Percentiles rank a stretch among this genome's conserved stretches.
phyloP scores from a whole-genome alignment of 2,797 vertebrate genomes.

The Platyrinchus mystaceus region DNA sequence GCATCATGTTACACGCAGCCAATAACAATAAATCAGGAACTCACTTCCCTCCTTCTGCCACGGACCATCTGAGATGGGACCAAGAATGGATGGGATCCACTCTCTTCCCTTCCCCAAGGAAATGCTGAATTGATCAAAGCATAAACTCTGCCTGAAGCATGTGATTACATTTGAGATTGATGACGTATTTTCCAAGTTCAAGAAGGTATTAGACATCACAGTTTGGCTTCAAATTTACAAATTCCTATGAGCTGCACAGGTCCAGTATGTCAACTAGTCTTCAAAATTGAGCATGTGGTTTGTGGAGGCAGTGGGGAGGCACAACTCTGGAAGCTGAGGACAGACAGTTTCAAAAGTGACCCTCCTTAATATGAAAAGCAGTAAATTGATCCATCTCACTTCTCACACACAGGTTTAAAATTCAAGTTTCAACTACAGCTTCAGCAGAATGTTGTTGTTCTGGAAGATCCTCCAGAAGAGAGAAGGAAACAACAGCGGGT shows the following conservation, averaged over 20 bases:
- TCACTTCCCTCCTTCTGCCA: background rate
- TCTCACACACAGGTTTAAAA: background rate
- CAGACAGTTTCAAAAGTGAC: background rate
- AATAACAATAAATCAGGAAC: background rate
- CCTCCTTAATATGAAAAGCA: background rate
- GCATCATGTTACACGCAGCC: background rate
- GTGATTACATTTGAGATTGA: background rate
- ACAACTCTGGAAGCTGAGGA: background rate
- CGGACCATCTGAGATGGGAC: background rate
- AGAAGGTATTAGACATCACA: background rate
- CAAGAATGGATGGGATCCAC: background rate
- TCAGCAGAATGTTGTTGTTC: background rate
- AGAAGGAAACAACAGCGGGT: background rate
- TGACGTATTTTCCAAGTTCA: background rate
- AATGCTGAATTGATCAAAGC: background rate
- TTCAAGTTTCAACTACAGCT: background rate
- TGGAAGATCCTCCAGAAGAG: background rate
- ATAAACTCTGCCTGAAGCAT: background rate
- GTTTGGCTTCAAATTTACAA: background rate
- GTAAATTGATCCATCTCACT: background rate
- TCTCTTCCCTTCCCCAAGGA: background rate
- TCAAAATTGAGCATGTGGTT: accelerated
- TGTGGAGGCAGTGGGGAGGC: background rate
- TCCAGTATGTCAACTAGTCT: background rate
- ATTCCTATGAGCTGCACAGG: background rate